Base-by-base conservation (phyloP, 2,888 invertebrate species). In the Drosophila seclusa region DNA sequence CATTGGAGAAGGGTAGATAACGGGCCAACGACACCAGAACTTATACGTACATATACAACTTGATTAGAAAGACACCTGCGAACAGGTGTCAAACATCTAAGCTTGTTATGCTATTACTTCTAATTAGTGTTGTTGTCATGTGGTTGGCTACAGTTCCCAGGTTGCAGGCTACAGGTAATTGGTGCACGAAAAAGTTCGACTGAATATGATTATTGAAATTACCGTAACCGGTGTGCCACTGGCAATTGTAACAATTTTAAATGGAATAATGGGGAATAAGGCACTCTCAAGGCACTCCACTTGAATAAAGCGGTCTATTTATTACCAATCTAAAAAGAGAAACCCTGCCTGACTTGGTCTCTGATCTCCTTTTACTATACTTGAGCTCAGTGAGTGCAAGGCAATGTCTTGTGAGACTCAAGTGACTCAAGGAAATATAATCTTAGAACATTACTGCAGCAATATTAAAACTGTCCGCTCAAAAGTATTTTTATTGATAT, bases 31-130 rank as follows among this genome's bases (percentile, higher is more conserved):
- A 38, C 38, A 42, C 40, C 29, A 10, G 11, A 7, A 42, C 40
- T 48, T 24, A 42, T 58, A 32, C 36, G 34, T 36, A 61, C 52
- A 69, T 29, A 36, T 36, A 45, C 50, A 60, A 42, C 54, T 36
- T 76, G 67, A 71, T 57, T 57, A 63, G 66, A 42, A 61, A 49
- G 69, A 40, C 58, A 61, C 65, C 65, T 32, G 42, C 42, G 61
- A 76, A 29, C 68, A 77, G 72, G 81, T 78, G 78, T 68, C 73
- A 73, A 77, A 68, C 68, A 68, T 65, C 68, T 72, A 78, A 69
- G 73, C 73, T 60, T 58, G 48, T 72, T 68, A 45, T 68, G 48
- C 61, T 64, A 42, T 65, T 45, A 54, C 49, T 45, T 54, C 78
- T 78, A 79, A 82, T 80, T 82, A 80, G 75, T 61, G 63, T 34